Evolutionary conservation across 2,888 invertebrate genomes (phyloP).

Genomic region (Labia minor): DNA sequence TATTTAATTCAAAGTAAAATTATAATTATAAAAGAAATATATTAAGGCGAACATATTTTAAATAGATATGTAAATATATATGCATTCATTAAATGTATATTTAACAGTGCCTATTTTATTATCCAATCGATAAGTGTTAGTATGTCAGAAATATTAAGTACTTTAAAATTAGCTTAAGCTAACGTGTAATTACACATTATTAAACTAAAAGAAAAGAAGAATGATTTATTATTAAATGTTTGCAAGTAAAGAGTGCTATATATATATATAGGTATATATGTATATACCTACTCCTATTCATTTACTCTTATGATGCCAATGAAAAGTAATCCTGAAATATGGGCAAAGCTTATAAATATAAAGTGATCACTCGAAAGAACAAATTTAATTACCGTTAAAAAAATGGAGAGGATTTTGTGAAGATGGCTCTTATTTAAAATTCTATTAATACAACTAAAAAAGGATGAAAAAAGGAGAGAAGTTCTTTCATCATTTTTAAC

Average conservation of each 20-base stretch:
- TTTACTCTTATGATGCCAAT: background rate
- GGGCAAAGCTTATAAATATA: conserved; percentile 1
- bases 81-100: no score
- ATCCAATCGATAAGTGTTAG: no score
- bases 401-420: background rate
- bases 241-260: background rate
- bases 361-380: background rate
- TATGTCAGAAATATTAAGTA: background rate
- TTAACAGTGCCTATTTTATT: no score
- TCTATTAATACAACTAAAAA: conserved; percentile 4
- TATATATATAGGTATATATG: no score
- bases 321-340: background rate
- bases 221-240: conserved; percentile 3
- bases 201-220: background rate
- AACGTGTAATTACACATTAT: background rate
- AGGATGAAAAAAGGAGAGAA: background rate
- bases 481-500: background rate
- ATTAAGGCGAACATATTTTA: no score
- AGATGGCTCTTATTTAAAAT: background rate
- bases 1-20: no score
- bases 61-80: no score
- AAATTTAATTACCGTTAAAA: conserved; percentile 3
- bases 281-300: no score
- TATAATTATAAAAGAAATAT: no score
- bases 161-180: background rate